Evolutionary conservation across 2,797 vertebrate species (phyloP), one percentile per base, ranked within the genome.

Genomic region (Poecilia picta): DNA sequence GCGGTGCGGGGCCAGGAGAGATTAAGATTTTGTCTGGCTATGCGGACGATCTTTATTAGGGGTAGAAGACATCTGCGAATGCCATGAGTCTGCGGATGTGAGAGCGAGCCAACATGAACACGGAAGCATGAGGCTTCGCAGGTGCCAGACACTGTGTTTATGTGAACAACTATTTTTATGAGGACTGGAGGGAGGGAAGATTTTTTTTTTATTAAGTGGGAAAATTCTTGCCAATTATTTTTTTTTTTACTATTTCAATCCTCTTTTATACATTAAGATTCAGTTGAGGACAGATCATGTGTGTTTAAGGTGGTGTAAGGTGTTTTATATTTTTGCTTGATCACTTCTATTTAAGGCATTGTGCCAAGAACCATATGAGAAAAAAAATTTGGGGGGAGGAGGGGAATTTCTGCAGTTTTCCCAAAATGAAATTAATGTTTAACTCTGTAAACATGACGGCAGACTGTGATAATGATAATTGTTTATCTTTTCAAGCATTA

Each of bases 51-150:
- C 78, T 89, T 82, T 79, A 75, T 81, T 81, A 77, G 13, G 47
- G 82, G 83, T 85, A 87, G 81, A 84, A 90, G 87, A 91, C 82
- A 90, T 89, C 91, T 89, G 91, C 81, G 88, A 86, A 85, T 18
- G 70, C 84, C 81, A 62, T 79, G 87, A 90, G 87, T 83, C 85
- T 87, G 79, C 79, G 78, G 87, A 89, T 90, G 85, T 85, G 84
- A 91, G 73, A 11, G 10, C 4, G 47, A 85, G 87, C 88, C 91
- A 92, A 90, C 82, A 86, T 82, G 82, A 80, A 71, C 84, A 73
- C n/a, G 72, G 75, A 86, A 85, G 79, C 73, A 77, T 83, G 81
- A 74, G 59, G 81, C 80, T 82, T 45, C 85, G 82, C 83, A 91
- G 85, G 86, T 89, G 84, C 81, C 88, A 92, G 87, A 89, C 55